Evolutionary conservation across 2,113 vertebrate genomes (phyloP).

Genomic region (Oryzias woworae): DNA sequence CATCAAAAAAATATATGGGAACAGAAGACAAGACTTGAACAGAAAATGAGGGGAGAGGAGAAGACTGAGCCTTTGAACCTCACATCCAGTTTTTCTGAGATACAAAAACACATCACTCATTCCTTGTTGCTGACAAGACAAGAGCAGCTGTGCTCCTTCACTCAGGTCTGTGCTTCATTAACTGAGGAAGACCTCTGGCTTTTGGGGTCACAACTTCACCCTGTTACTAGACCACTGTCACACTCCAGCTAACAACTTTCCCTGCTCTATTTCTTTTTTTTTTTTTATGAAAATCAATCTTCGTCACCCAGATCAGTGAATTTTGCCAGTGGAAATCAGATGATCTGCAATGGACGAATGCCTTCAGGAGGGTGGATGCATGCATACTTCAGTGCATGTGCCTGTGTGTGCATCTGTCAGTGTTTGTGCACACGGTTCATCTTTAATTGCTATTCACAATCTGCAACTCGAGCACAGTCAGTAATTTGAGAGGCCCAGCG

Average conservation of each 20-base stretch:
- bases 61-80: conserved; percentile 26
- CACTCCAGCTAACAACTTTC: conserved; percentile 35
- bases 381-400: conserved; percentile 24
- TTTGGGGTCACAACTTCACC: conserved; percentile 10
- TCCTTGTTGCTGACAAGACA: conserved; percentile 17
- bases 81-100: conserved; percentile 16
- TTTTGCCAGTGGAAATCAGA: conserved; percentile 76
- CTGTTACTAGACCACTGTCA: conserved; percentile 5
- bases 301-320: conserved; percentile 58
- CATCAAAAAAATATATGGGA: conserved; percentile 38
- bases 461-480: conserved; percentile 66
- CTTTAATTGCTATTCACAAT: conserved; percentile 74
- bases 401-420: conserved; percentile 2
- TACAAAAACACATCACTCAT: conserved; percentile 47
- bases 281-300: conserved; percentile 68
- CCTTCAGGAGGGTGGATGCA: conserved; percentile 38
- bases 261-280: conserved; percentile 23
- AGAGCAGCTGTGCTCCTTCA: conserved; percentile 31
- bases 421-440: conserved; percentile 48
- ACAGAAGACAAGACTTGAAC: conserved; percentile 30
- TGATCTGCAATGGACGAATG: conserved; percentile 56
- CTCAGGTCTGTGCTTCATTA: conserved; percentile 29
- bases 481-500: conserved; percentile 66
- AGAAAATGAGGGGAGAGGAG: conserved; percentile 31
- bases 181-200: conserved; percentile 27